phyloP scores from a whole-genome alignment of 2,888 invertebrate species.

The Urechis unicinctus region DNA sequence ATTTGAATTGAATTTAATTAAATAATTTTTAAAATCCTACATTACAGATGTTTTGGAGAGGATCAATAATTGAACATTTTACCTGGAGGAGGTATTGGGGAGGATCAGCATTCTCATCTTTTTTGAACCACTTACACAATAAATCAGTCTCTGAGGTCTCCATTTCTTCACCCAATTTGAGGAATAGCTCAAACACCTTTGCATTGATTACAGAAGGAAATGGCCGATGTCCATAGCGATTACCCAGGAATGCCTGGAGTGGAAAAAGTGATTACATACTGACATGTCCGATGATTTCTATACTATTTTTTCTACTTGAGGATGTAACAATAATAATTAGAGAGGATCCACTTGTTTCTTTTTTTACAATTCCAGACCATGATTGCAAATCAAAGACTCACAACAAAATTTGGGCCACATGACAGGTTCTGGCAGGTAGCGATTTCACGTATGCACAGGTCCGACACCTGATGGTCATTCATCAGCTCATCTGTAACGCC shows the following conservation, averaged over 20 bases:
- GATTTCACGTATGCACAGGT: slow-evolving; percentile 21
- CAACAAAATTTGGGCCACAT: slow-evolving; percentile 25
- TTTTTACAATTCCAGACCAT: no score
- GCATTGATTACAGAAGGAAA: slow-evolving; percentile 29
- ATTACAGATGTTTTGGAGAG: no score
- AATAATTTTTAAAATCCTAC: no score
- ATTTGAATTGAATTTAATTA: no score
- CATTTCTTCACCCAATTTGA: slow-evolving; percentile 19
- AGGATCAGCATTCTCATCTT: slow-evolving; percentile 38
- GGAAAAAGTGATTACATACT: no score
- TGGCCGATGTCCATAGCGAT: slow-evolving; percentile 43
- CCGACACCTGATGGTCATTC: slow-evolving; percentile 22
- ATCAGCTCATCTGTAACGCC: slow-evolving; percentile 22
- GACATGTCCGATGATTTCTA: no score
- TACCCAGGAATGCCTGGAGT: slow-evolving; percentile 33
- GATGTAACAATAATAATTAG: no score
- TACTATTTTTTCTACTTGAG: not conserved
- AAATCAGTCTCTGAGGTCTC: slow-evolving; percentile 22
- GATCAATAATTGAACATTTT: no score
- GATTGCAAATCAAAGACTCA: slow-evolving; percentile 8
- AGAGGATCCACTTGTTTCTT: no score
- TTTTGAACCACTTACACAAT: slow-evolving; percentile 35
- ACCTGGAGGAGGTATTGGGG: slow-evolving; percentile 38
- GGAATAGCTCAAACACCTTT: slow-evolving; percentile 28
- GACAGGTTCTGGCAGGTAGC: slow-evolving; percentile 15